Conservation (phyloP, 2,888 invertebrate species). For the Athalia rosae region DNA sequence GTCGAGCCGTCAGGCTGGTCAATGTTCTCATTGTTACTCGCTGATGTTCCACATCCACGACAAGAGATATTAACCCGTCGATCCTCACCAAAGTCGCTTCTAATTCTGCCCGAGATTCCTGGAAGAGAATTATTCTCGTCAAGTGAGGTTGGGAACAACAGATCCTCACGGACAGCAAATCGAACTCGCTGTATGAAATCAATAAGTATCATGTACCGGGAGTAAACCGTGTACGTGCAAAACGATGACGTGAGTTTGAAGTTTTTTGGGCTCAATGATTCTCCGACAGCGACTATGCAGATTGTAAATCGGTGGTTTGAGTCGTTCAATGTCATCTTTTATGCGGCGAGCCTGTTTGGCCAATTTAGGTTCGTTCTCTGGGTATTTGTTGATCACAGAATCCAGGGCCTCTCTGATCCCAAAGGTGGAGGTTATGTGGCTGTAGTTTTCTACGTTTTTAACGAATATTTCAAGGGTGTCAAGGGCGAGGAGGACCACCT, state of each 20-base stretch:
- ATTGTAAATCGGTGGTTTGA: slow-evolving; percentile 72
- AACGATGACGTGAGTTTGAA: slow-evolving; percentile 69
- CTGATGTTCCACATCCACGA: slow-evolving; percentile 72
- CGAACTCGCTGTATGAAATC: neutral
- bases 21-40: slow-evolving; percentile 73
- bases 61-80: slow-evolving; percentile 71
- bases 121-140: slow-evolving; percentile 22
- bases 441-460: slow-evolving; percentile 70
- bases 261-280: slow-evolving; percentile 70
- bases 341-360: slow-evolving; percentile 66
- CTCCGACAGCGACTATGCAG: slow-evolving; percentile 70
- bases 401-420: slow-evolving; percentile 70
- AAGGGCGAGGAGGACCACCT: slow-evolving; percentile 65
- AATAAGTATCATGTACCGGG: slow-evolving; percentile 59
- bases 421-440: slow-evolving; percentile 71
- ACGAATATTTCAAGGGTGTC: slow-evolving; percentile 69
- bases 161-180: neutral
- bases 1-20: slow-evolving; percentile 68
- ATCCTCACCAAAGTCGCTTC: slow-evolving; percentile 71
- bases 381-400: slow-evolving; percentile 67
- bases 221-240: slow-evolving; percentile 69
- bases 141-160: slow-evolving; percentile 20
- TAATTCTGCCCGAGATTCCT: slow-evolving; percentile 71
- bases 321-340: slow-evolving; percentile 70
- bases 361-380: slow-evolving; percentile 64